Evolutionary conservation across 1,140 invertebrate genomes (phyloP).

Genomic region (Drosophila ficusphila): DNA sequence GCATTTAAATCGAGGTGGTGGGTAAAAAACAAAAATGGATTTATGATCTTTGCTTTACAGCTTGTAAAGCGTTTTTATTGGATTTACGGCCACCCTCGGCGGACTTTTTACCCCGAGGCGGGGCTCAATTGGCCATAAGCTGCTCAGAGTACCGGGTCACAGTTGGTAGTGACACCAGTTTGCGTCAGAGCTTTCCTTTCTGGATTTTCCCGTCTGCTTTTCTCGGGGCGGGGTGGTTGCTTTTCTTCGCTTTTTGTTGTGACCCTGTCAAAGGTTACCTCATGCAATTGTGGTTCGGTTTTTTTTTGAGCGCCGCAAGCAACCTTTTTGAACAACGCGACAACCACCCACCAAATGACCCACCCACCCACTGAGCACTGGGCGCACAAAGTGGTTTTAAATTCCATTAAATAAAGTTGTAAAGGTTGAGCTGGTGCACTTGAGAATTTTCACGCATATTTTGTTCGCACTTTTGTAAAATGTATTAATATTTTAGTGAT

Average conservation of each 20-base stretch:
- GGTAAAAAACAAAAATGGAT: slow-evolving; percentile 55
- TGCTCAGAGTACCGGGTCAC: slow-evolving; percentile 57
- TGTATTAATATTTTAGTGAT: slow-evolving; percentile 83
- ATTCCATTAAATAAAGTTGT: slow-evolving; percentile 84
- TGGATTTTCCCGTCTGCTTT: slow-evolving; percentile 33
- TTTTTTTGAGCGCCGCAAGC: slow-evolving; percentile 55
- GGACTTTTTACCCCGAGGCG: slow-evolving; percentile 20
- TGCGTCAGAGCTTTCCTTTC: slow-evolving; percentile 58
- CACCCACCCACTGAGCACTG: slow-evolving; percentile 55
- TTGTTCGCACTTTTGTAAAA: slow-evolving; percentile 80
- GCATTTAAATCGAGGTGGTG: slow-evolving; percentile 33
- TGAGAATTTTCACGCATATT: slow-evolving; percentile 82
- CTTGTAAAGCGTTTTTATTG: slow-evolving; percentile 84
- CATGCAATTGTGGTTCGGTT: slow-evolving; percentile 74
- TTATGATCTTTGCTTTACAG: slow-evolving; percentile 76
- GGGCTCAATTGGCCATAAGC: slow-evolving; percentile 78
- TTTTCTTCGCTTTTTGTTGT: slow-evolving; percentile 24
- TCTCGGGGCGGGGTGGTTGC: slow-evolving; percentile 23
- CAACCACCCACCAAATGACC: slow-evolving; percentile 30
- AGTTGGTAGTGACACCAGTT: slow-evolving; percentile 79
- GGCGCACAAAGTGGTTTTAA: slow-evolving; percentile 78
- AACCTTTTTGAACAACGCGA: slow-evolving; percentile 41
- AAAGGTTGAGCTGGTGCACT: slow-evolving; percentile 59
- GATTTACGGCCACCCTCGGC: slow-evolving; percentile 52
- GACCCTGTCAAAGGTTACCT: slow-evolving; percentile 71